Evolutionary conservation across 2,797 vertebrate genomes (phyloP), one percentile per base, ranked within the genome.

Genomic region (Gorsachius magnificus): DNA sequence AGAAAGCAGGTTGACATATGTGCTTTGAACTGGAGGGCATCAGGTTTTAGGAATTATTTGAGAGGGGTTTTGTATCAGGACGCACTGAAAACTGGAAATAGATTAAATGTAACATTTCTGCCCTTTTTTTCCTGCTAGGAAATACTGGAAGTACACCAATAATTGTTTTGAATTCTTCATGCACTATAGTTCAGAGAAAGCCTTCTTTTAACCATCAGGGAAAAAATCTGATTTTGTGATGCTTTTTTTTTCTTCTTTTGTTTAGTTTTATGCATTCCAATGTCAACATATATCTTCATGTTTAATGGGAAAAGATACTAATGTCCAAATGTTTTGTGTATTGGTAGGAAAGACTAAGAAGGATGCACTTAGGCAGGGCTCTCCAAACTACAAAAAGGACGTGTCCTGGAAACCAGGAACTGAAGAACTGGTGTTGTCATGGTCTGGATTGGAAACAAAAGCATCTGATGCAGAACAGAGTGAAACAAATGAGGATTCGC

Each of bases 341-440:
- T 94, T 92, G 53, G 41, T 36, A 97, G 96, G 70, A 93, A 94
- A 92, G 54, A 63, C 64, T 93, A 41, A 89, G 78, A 91, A 36
- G 29, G 4, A 16, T 54, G 29, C 38, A 50, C 48, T 56, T 70
- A 26, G 11, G 4, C 74, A 60, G 64, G 43, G 54, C 13, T 84
- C 75, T 88, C 11, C 71, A 64, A 70, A 83, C 0, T 45, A 77
- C 84, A 35, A 68, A 61, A 76, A 72, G 16, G 51, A 17, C 16
- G 31, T 0, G 1, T 57, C 36, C 6, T 2, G 28, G 56, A 38
- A 70, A 68, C 28, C 64, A 79, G 48, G 60, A 74, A 64, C 28
- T 15, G 33, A 70, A 79, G 29, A 68, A 13, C 35, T 31, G 18
- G 8, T 17, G 16, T 58, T 57, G 21, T 51, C 60, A 11, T 2